phyloP scores from a whole-genome alignment of 2,888 invertebrate species.

The Hirtodrosophila histrioides region DNA sequence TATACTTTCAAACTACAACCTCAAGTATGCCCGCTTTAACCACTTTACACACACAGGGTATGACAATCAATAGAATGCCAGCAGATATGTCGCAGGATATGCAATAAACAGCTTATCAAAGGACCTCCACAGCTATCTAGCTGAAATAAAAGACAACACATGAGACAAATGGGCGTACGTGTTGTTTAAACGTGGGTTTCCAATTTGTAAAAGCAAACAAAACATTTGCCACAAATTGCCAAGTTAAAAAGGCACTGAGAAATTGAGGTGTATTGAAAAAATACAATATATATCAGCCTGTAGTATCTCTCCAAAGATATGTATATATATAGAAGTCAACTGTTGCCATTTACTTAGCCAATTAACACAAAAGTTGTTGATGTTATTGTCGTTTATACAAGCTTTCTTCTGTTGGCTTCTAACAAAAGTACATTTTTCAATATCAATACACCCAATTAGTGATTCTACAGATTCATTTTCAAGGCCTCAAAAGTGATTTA shows the following conservation, averaged over 20 bases:
- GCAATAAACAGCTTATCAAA: constrained; percentile 55
- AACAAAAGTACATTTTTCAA: no score
- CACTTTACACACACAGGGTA: neutral
- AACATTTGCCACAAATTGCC: constrained; percentile 3
- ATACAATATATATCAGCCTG: no score
- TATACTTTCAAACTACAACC: no score
- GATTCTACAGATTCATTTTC: neutral
- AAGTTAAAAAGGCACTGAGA: constrained; percentile 11
- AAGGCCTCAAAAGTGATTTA: neutral
- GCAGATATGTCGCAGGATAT: constrained; percentile 18
- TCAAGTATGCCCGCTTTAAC: no score
- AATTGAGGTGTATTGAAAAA: constrained; percentile 10
- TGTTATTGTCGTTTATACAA: no score
- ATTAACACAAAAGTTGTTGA: no score
- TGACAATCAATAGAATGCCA: constrained; percentile 35
- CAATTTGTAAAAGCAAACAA: neutral
- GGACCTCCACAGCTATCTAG: constrained; percentile 4
- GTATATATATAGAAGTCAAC: no score
- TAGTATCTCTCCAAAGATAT: no score
- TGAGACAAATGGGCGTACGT: constrained; percentile 44
- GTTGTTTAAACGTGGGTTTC: constrained; percentile 23
- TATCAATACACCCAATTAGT: neutral
- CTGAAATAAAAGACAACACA: constrained; percentile 24
- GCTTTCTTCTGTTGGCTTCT: no score
- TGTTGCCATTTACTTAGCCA: no score